Evolutionary conservation across 1,140 invertebrate genomes (phyloP).

Genomic region (Habropoda laboriosa): DNA sequence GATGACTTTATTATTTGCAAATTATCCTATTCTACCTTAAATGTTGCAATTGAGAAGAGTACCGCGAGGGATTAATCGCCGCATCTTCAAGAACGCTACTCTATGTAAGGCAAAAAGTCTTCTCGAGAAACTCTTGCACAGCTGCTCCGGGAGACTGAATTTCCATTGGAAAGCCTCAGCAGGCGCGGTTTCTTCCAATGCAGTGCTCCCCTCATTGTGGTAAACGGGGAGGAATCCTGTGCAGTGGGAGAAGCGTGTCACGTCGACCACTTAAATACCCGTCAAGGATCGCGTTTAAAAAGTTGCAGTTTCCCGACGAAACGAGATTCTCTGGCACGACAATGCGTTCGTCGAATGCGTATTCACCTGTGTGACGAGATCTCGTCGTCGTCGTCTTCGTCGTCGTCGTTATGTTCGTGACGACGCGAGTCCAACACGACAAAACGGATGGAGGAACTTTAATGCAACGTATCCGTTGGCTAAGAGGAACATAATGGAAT

Average conservation of each 20-base stretch:
- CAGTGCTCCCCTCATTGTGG: too few relatives aligned
- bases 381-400: too few relatives aligned
- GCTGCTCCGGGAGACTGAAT: not conserved
- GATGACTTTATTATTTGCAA: too few relatives aligned
- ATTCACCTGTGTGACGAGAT: not conserved
- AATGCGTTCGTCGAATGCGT: not conserved
- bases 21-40: too few relatives aligned
- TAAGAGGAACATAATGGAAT: conserved; percentile 53
- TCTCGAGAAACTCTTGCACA: not conserved
- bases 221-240: not conserved
- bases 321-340: not conserved
- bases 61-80: not conserved
- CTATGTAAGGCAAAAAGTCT: not conserved
- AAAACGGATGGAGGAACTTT: conserved; percentile 43
- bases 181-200: not conserved
- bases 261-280: conserved; percentile 1
- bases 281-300: not conserved
- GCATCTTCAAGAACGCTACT: not conserved
- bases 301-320: not conserved
- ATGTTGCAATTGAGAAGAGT: not conserved
- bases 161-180: not conserved
- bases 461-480: conserved; percentile 29
- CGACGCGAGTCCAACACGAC: conserved; percentile 27
- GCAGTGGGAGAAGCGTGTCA: not conserved
- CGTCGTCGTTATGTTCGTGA: too few relatives aligned